phyloP scores from a whole-genome alignment of 2,797 vertebrate genomes.

The Ispidina picta region DNA sequence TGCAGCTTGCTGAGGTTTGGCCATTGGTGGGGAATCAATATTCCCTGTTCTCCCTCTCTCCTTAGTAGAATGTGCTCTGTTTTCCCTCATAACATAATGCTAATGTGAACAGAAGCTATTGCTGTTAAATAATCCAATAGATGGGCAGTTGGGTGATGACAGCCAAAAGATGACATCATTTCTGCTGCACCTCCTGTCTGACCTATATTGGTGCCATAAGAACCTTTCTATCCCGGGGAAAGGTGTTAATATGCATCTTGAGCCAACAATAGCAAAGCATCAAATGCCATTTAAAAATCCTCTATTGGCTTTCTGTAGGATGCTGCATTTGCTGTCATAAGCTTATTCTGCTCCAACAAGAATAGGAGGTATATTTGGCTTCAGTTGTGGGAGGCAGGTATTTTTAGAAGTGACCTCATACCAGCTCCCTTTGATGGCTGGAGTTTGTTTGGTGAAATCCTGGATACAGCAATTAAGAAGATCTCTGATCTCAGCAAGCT shows the following conservation, averaged over 20 bases:
- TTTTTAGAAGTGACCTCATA: slow-evolving; percentile 57
- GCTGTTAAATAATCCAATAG: slow-evolving; percentile 14
- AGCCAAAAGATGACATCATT: background rate
- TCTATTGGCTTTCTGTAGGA: slow-evolving; percentile 3
- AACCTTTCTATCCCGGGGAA: background rate
- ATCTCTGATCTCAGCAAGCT: slow-evolving; percentile 50
- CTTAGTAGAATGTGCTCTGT: background rate
- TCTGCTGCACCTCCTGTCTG: slow-evolving; percentile 15
- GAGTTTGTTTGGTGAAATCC: slow-evolving; percentile 29
- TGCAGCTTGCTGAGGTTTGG: background rate
- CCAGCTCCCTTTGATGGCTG: slow-evolving; percentile 50
- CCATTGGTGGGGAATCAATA: background rate
- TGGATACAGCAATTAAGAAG: slow-evolving; percentile 50
- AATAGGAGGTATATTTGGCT: slow-evolving; percentile 52
- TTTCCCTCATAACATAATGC: background rate
- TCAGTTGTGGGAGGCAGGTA: slow-evolving; percentile 44
- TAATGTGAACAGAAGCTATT: background rate
- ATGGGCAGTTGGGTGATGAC: background rate
- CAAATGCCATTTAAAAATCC: background rate
- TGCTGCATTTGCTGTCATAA: slow-evolving; percentile 40
- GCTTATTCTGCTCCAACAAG: slow-evolving; percentile 24
- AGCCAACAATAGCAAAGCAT: slow-evolving; percentile 20
- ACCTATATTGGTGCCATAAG: background rate
- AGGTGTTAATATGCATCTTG: slow-evolving; percentile 4
- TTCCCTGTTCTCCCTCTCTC: background rate